A percentile compares a stretch with the other conserved stretches of the same genome.
phyloP scores from a whole-genome alignment of 2,888 invertebrate genomes.

The Mythimna impura region DNA sequence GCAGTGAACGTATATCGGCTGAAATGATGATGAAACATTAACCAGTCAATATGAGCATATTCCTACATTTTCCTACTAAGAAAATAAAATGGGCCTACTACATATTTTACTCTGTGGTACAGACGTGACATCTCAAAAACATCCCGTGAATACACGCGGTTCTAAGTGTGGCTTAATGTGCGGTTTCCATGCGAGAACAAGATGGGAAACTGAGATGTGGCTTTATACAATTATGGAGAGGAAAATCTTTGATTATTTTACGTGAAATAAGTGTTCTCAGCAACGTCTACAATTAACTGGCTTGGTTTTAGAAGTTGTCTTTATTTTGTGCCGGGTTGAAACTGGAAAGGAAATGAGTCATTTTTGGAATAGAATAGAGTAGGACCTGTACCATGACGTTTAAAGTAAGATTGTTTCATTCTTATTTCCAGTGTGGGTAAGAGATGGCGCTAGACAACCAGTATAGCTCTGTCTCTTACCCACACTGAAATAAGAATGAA shows the following conservation, averaged over 20 bases:
- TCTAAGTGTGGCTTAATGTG: conserved; percentile 41
- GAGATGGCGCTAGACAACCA: no score
- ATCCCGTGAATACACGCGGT: conserved; percentile 37
- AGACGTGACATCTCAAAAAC: conserved; percentile 47
- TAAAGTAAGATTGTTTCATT: no score
- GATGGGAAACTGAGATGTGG: conserved; percentile 31
- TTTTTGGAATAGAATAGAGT: no score
- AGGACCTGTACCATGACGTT: no score
- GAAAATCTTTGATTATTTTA: conserved; percentile 24
- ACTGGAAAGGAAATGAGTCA: background rate
- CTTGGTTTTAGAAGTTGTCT: background rate
- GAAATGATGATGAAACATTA: no score
- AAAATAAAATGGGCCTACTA: background rate
- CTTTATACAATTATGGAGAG: background rate
- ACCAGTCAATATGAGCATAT: no score
- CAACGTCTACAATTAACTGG: background rate
- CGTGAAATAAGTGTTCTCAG: conserved; percentile 4
- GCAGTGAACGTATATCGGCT: no score
- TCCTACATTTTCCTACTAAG: background rate
- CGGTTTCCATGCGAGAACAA: conserved; percentile 36
- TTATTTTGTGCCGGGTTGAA: background rate
- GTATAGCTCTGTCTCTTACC: no score
- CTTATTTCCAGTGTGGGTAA: no score
- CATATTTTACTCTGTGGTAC: conserved; percentile 13
- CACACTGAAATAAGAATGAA: no score